phyloP scores from a whole-genome alignment of 1,140 invertebrate genomes.

The Solenopsis fugax region DNA sequence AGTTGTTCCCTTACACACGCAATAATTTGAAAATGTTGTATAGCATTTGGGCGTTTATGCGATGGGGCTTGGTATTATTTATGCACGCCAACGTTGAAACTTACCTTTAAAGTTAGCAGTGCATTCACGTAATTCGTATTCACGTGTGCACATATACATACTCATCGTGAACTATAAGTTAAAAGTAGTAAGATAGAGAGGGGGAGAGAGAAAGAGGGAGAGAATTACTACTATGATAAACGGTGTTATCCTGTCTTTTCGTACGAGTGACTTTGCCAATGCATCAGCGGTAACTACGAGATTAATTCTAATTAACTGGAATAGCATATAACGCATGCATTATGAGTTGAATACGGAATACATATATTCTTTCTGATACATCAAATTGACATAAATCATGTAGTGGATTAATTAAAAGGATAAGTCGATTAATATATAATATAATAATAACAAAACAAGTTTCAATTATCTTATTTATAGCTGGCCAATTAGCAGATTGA shows the following conservation, averaged over 20 bases:
- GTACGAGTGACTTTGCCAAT: constrained; percentile 68
- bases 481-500: not conserved
- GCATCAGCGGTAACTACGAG: constrained; percentile 56
- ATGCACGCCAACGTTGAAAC: constrained; percentile 73
- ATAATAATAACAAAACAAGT: not conserved
- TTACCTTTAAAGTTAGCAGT: constrained; percentile 70
- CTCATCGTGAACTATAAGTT: constrained; percentile 44
- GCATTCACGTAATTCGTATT: constrained; percentile 53
- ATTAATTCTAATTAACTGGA: constrained; percentile 73
- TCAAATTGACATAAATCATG: not conserved
- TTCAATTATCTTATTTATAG: not conserved
- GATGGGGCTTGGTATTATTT: constrained; percentile 68
- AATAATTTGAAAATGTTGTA: constrained; percentile 54
- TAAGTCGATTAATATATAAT: not conserved
- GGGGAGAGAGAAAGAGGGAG: no score
- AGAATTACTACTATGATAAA: constrained; percentile 65
- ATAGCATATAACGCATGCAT: not conserved
- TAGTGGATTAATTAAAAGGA: not conserved
- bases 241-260: constrained; percentile 66
- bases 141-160: constrained; percentile 12
- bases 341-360: not conserved
- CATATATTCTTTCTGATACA: not conserved
- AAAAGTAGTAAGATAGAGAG: constrained; percentile 11
- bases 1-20: constrained; percentile 37
- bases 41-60: not conserved